Percentiles rank a stretch among this genome's conserved stretches.
phyloP scores from a whole-genome alignment of 2,888 invertebrate genomes.

The Uloborus plumipes region DNA sequence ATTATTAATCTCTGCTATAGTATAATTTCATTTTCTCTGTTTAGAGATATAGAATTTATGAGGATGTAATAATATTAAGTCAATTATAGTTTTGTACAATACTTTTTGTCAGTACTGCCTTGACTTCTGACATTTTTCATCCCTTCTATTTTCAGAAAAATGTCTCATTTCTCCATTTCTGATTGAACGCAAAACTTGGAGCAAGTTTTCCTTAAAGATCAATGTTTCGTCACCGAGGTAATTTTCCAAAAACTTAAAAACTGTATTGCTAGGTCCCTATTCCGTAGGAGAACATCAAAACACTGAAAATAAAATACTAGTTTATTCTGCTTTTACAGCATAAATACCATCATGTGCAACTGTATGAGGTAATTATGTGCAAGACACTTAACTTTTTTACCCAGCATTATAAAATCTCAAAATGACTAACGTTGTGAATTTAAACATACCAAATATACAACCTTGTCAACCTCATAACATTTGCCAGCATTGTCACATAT shows the following conservation, averaged over 20 bases:
- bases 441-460: conserved; percentile 59
- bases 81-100: conserved; percentile 29
- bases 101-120: conserved; percentile 47
- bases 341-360: too few relatives aligned
- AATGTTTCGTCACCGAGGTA: conserved; percentile 53
- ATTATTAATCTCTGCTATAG: too few relatives aligned
- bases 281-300: too few relatives aligned
- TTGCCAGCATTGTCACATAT: conserved; percentile 58
- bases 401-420: not conserved
- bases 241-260: not conserved
- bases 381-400: not conserved
- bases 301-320: too few relatives aligned
- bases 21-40: too few relatives aligned
- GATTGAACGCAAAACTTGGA: conserved; percentile 58
- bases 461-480: conserved; percentile 49
- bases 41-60: too few relatives aligned
- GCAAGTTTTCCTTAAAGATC: conserved; percentile 47
- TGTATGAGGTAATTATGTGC: not conserved
- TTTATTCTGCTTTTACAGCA: too few relatives aligned
- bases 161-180: conserved; percentile 57
- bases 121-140: conserved; percentile 63
- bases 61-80: too few relatives aligned
- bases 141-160: conserved; percentile 64
- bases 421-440: conserved; percentile 53
- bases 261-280: too few relatives aligned